A percentile compares a stretch with the other conserved stretches of the same genome.
Evolutionary conservation across 2,888 invertebrate species (phyloP).

Genomic region (Himalopsyche tibetana): DNA sequence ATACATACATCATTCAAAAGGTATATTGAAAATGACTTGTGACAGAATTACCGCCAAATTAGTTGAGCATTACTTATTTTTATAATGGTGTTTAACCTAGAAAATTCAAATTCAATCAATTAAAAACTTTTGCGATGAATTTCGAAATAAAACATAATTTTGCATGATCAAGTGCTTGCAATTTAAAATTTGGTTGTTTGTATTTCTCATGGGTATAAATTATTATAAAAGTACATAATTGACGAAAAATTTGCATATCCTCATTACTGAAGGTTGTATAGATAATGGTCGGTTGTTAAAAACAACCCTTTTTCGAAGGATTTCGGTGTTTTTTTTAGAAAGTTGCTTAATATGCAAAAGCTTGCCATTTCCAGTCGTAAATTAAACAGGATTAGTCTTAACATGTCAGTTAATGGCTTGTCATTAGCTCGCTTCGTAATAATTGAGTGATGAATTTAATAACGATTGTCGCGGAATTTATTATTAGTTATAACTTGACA

Average conservation of each 20-base stretch:
- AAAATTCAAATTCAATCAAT: too few relatives aligned
- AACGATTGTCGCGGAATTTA: neutral
- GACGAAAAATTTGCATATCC: neutral
- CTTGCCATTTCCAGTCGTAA: slow-evolving; percentile 40
- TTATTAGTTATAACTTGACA: too few relatives aligned
- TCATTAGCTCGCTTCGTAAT: neutral
- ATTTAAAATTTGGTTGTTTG: neutral
- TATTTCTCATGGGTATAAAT: neutral
- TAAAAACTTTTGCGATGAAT: too few relatives aligned
- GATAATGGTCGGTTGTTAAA: slow-evolving; percentile 24
- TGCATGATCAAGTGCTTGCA: neutral
- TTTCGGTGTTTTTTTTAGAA: slow-evolving; percentile 45
- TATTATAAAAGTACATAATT: neutral
- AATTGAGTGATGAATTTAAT: neutral
- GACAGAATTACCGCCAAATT: too few relatives aligned
- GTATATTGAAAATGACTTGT: too few relatives aligned
- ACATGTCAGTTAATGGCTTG: neutral
- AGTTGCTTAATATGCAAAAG: slow-evolving; percentile 43
- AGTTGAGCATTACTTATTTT: too few relatives aligned
- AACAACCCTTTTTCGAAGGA: slow-evolving; percentile 20
- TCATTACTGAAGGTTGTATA: slow-evolving; percentile 8
- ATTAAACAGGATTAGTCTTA: slow-evolving; percentile 31
- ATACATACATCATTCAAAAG: too few relatives aligned
- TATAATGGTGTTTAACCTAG: too few relatives aligned
- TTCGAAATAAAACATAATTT: too few relatives aligned